Base-by-base conservation (phyloP, 2,888 invertebrate genomes). In the Eurois occulta region DNA sequence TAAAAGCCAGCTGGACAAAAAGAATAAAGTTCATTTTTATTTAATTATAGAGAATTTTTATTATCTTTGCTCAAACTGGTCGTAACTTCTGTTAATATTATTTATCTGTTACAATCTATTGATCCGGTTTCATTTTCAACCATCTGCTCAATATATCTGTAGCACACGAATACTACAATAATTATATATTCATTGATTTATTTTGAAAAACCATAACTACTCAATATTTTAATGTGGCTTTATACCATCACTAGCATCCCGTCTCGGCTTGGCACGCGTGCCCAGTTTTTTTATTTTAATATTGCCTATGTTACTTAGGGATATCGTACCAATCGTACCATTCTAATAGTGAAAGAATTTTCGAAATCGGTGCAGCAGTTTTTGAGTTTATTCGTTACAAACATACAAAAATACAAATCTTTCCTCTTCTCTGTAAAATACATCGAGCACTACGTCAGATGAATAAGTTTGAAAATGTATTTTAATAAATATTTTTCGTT, bases 111-210 rank as follows among this genome's bases (percentile, higher is more conserved):
- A 80, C 10, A 35, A 28, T 71, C 55, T 64, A 68, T 48, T 55
- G 28, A 80, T 71, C 83, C 60, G 77, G 83, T 82, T 80, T 32
- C 11, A 70, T 82, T 70, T 46, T 8, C n/a, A 46, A 62, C 52
- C 80, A 80, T 62, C 82, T 80, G 80, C 46, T 55, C 3, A 11
- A 21, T 28, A 62, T 52, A 66, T 70, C 43, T 77, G 70, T 62
- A 55, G 58, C 5, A 32, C 41, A 60, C 3, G 32, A 82, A 62
- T 62, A 62, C 28, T 62, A 48, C 41, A 28, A 16, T 13, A 43
- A 41, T 38, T 43, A 7, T n/a, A 21, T 32, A 28, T 68, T 64
- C n/a, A 46, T 48, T 28, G 3, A 38, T 10, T 46, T 52, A 38
- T 35, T 52, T 75, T 64, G 2, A 28, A n/a, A 75, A 28, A 64